Base-by-base conservation (phyloP, 2,113 vertebrate genomes). In the Nettapus auritus region DNA sequence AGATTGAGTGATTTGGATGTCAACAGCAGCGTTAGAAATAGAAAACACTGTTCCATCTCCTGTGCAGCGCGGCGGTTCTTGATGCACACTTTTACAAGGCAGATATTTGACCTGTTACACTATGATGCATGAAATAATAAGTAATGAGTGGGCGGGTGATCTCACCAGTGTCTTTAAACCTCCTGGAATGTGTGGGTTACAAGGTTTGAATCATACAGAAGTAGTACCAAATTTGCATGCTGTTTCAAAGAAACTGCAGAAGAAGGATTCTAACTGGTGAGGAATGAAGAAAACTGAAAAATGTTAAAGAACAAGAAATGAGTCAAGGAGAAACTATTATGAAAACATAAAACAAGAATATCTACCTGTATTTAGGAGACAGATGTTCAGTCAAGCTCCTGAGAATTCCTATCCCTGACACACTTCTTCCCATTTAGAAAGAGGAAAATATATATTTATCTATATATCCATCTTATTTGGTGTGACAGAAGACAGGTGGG, bases 21-120 rank as follows among this genome's bases (percentile, higher is more conserved):
- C 92, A 93, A 13, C 19, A 67, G 52, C 69, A 56, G 23, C 0
- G 6, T 4, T 56, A 76, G 86, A 77, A 88, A 83, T 8, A 78
- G 86, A 95, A 92, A 26, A 52, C 10, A 11, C 22, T 85, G 53
- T 78, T 93, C 90, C 76, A 28, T 20, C 86, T 87, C 73, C 86
- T 73, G 64, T 8, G 50, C 48, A 64, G 64, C 59, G 11, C 34
- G 36, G 56, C 46, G 5, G 1, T 57, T 86, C 81, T 44, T 15
- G 0, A 0, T 48, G 48, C 40, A 60, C 60, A 73, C 76, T 93
- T 95, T 84, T 93, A 90, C 5, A 0, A 95, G 86, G 66, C 83
- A 94, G 88, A 94, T 90, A 92, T 89, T 95, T 96, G 94, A 96
- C 94, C 95, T 94, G 88, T 84, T 90, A 83, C 86, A 86, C 76